Base-by-base conservation (phyloP, 1,140 invertebrate species). In the Anoplophora glabripennis region DNA sequence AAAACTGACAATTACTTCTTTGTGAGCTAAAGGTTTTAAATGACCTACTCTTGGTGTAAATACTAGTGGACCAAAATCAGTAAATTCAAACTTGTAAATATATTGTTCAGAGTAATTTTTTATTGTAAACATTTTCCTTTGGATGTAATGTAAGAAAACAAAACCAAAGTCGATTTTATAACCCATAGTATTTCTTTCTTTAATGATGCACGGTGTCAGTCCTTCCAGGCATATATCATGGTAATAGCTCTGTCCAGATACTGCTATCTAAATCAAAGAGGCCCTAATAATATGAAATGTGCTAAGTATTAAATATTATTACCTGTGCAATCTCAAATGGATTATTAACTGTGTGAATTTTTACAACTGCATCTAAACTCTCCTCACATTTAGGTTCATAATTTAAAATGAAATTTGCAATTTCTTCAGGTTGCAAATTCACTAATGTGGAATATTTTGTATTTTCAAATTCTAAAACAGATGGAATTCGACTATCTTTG, bases 1-100 rank as follows among this genome's bases (percentile, higher is more conserved):
- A 53, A 72, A 68, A 3, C 63, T 66, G 3, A 61, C 65, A 15
- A 72, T 54, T 35, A 74, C 53, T 40, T 74, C 69, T 41, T 74
- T 74, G 4, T 8, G 58, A 7, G 63, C 41, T 12, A 33, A 7
- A 1, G 71, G 71, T 48, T 63, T 68, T 18, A 74, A 57, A 57
- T 72, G 71, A 3, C 72, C 72, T 17, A 71, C 46, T 28, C 52
- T 46, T 7, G 72, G 72, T 7, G 62, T 56, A 58, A 74, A 72
- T 37, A 21, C 45, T 3, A 72, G 41, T 14, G 40, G 61, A 60
- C 57, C 46, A n/a, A 36, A 53, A 34, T 40, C 34, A 1, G 40
- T 45, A 56, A 72, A 72, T 48, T 59, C 56, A 48, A 74, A 72
- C 57, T 62, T 65, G 42, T 72, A 74, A 35, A 36, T 66, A 12